phyloP scores from a whole-genome alignment of 2,797 vertebrate species.

The Alca torda region DNA sequence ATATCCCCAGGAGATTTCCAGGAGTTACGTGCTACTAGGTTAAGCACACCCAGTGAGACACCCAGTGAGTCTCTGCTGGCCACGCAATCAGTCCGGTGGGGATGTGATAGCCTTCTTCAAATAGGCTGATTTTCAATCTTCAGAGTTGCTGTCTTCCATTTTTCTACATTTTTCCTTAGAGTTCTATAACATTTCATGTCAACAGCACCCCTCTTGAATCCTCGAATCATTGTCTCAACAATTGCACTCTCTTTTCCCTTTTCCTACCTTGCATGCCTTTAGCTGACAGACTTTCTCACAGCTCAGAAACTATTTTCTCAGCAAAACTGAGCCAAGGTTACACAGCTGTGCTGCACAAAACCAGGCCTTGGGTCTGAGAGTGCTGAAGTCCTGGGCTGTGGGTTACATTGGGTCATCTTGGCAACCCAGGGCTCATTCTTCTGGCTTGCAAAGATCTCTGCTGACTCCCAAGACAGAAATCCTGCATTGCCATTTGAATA shows the following conservation, averaged over 20 bases:
- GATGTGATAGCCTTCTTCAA: neutral
- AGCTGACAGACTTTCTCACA: constrained; percentile 29
- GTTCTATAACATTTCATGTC: neutral
- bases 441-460: neutral
- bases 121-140: neutral
- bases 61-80: neutral
- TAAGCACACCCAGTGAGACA: neutral
- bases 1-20: neutral
- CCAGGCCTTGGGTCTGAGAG: neutral
- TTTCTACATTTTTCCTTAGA: neutral
- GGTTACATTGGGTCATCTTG: constrained; percentile 51
- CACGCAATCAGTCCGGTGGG: neutral
- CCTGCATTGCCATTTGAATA: neutral
- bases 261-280: neutral
- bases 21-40: neutral
- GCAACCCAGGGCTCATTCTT: neutral
- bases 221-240: neutral
- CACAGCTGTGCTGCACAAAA: constrained; percentile 46
- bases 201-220: neutral
- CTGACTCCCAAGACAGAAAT: neutral
- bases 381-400: neutral
- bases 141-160: neutral
- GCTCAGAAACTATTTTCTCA: constrained; percentile 49
- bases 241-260: neutral
- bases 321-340: constrained; percentile 40